Percentiles rank a stretch among this genome's conserved stretches.
Conservation (phyloP, 2,797 vertebrate genomes). For the Parauchenoglanis punctatus region DNA sequence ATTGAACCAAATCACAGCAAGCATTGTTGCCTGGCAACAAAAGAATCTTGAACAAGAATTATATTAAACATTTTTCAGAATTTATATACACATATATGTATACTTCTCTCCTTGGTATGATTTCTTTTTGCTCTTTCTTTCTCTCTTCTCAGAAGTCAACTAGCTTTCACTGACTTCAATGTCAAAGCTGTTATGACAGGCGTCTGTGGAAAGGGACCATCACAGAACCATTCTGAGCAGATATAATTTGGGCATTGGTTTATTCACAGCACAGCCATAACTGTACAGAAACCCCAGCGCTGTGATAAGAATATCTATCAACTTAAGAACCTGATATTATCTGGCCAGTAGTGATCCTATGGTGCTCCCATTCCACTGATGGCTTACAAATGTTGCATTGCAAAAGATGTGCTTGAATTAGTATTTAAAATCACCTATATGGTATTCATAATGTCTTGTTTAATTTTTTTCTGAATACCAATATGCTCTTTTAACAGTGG, state of each 20-base stretch:
- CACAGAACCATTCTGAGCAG: neutral
- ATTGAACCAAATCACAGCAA: neutral
- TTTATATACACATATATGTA: neutral
- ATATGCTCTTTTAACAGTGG: no score
- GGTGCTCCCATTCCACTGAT: neutral
- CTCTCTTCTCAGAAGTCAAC: neutral
- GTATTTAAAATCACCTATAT: neutral
- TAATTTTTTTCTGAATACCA: neutral
- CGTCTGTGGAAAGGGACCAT: neutral
- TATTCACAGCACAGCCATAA: neutral
- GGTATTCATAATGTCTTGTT: neutral
- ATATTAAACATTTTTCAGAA: neutral
- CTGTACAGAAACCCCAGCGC: no score
- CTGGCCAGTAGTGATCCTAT: neutral
- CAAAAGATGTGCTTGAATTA: neutral
- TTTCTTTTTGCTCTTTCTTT: neutral
- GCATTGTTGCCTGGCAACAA: neutral
- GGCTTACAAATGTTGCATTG: neutral
- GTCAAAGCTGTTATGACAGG: neutral
- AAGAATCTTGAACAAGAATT: neutral
- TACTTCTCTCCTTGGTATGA: neutral
- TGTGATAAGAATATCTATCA: neutral
- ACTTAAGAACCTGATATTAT: neutral
- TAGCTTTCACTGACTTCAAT: neutral
- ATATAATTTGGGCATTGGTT: neutral